Evolutionary conservation across 1,140 invertebrate species (phyloP).

Genomic region (Heterodera carotae): DNA sequence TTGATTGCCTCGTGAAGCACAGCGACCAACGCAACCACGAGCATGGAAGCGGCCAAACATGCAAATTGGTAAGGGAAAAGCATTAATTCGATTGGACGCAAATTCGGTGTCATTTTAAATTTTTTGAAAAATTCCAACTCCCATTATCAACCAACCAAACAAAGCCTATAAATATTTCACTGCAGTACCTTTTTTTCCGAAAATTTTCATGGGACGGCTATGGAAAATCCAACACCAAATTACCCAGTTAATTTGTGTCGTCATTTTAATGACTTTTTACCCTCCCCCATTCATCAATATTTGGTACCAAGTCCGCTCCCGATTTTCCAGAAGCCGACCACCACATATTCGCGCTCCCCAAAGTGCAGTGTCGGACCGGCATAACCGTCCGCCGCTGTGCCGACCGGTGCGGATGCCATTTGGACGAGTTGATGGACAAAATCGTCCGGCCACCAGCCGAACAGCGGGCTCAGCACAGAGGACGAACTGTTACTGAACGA

Average conservation of each 20-base stretch:
- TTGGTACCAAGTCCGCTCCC: slow-evolving; percentile 35
- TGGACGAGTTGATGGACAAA: slow-evolving; percentile 14
- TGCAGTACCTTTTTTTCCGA: too few species aligned
- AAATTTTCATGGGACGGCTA: too few species aligned
- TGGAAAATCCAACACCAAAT: too few species aligned
- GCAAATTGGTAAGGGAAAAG: too few species aligned
- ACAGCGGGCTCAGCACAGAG: slow-evolving; percentile 4
- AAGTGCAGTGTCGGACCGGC: slow-evolving; percentile 29
- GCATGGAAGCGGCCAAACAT: slow-evolving; percentile 35
- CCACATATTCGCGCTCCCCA: slow-evolving; percentile 36
- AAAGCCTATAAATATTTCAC: too few species aligned
- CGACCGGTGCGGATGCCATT: slow-evolving; percentile 2
- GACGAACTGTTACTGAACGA: slow-evolving; percentile 13
- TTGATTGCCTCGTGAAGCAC: slow-evolving; percentile 29
- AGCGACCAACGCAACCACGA: slow-evolving; percentile 28
- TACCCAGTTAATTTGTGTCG: too few species aligned
- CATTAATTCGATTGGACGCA: too few species aligned
- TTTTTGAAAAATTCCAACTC: too few species aligned
- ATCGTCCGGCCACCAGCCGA: slow-evolving; percentile 24
- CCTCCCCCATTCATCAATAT: too few species aligned
- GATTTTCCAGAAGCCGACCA: slow-evolving; percentile 39
- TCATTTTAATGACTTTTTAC: too few species aligned
- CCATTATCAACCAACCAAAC: too few species aligned
- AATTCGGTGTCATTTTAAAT: too few species aligned
- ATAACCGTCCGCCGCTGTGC: neutral